Evolutionary conservation across 2,888 invertebrate genomes (phyloP), one percentile per base, ranked within the genome.

Genomic region (Pyrrhosoma nymphula): DNA sequence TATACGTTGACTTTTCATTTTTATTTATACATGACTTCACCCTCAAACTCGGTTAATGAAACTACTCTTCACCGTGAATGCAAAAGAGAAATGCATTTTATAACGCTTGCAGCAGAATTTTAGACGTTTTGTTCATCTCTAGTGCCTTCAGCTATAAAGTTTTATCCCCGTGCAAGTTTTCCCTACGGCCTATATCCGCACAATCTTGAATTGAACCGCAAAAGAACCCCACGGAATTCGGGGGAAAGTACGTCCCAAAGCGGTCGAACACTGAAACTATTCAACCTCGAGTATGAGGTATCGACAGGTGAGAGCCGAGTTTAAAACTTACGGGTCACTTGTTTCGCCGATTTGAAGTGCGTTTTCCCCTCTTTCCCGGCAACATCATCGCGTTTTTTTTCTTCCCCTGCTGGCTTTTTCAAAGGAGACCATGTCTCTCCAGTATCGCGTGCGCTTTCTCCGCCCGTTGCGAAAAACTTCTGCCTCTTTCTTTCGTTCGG

Each of bases 401-500:
- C 69, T 93, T 47, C 39, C 26, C 69, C 69, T 47, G 47, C 47
- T 47, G 14, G 60, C 23, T 39, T 20, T 69, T 39, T 26, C 20
- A 60, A 82, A 82, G 69, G 69, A 93, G 39, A 47, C 69, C 63
- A 26, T 39, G 16, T 26, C 69, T 47, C 23, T 63, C 20, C 8
- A 47, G 47, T 4, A 20, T 35, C 91, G 60, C 91, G 35, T n/a
- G 60, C 47, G 39, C 93, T 93, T 47, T 93, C 93, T 93, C 60
- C 69, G 39, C 63, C 35, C n/a, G n/a, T 93, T 93, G 69, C 93
- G 69, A 93, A 93, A 93, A 82, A 60, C 60, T 14, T 14, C 69
- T 26, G 20, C 89, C 14, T 89, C 89, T 89, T 56, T 93, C 93
- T 39, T 91, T 91, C 91, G 39, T 39, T 91, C 63, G 35, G 91